phyloP scores from a whole-genome alignment of 2,797 vertebrate genomes.

The Sphenodon punctatus region DNA sequence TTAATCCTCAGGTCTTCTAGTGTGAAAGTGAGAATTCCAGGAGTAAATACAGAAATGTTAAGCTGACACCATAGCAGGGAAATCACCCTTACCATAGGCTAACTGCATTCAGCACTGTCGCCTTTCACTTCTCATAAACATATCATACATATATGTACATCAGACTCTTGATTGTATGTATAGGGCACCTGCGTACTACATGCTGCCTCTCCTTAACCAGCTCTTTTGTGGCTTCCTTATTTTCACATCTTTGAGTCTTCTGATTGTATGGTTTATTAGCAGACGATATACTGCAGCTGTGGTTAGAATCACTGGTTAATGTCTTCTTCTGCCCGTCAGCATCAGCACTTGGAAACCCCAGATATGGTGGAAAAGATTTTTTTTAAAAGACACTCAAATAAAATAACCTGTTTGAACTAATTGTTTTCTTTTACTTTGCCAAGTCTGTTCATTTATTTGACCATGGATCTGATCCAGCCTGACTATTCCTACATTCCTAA shows the following conservation, averaged over 20 bases:
- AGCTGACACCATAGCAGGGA: constrained; percentile 45
- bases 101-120: constrained; percentile 43
- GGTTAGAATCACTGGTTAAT: constrained; percentile 9
- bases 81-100: constrained; percentile 21
- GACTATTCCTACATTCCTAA: too few relatives aligned
- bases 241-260: neutral
- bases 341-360: constrained; percentile 38
- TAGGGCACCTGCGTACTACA: neutral
- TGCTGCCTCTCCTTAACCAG: neutral
- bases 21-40: constrained; percentile 28
- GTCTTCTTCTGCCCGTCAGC: constrained; percentile 8
- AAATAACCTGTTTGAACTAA: constrained; percentile 61
- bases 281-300: neutral
- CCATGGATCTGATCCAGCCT: neutral
- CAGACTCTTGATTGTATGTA: constrained; percentile 27
- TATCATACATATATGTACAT: neutral
- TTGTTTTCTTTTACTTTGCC: neutral
- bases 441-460: neutral
- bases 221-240: constrained; percentile 11
- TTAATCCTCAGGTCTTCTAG: constrained; percentile 10
- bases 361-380: constrained; percentile 26
- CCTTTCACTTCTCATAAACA: constrained; percentile 37
- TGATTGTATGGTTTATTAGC: neutral
- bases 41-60: constrained; percentile 47
- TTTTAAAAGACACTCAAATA: constrained; percentile 60